Evolutionary conservation across 2,797 vertebrate genomes (phyloP).

Genomic region (Hippoglossus hippoglossus): DNA sequence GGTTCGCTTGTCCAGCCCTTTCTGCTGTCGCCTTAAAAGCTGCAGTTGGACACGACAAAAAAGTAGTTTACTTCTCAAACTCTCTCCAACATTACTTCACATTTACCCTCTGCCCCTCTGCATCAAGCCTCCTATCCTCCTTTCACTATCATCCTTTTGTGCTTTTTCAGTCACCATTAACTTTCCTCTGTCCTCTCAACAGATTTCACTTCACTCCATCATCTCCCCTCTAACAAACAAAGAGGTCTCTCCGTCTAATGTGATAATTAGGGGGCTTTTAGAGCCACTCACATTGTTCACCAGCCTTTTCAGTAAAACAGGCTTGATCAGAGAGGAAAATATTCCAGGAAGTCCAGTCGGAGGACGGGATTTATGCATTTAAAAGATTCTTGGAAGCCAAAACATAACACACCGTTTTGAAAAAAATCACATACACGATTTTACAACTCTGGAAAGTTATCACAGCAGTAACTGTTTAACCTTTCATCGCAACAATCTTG

Average conservation of each 20-base stretch:
- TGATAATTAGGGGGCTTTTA: slow-evolving; percentile 41
- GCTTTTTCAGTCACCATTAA: not conserved
- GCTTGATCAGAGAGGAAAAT: slow-evolving; percentile 1
- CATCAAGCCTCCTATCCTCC: slow-evolving; percentile 8
- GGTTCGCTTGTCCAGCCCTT: too few species aligned
- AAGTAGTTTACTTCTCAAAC: too few species aligned
- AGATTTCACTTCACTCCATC: slow-evolving; percentile 8
- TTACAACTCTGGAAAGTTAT: not conserved
- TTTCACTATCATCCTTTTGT: slow-evolving; percentile 14
- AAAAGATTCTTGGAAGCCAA: not conserved
- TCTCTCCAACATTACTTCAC: not conserved
- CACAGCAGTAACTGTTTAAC: not conserved
- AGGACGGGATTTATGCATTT: not conserved
- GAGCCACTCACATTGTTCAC: slow-evolving; percentile 14
- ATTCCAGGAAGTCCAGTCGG: not conserved
- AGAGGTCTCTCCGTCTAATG: slow-evolving; percentile 34
- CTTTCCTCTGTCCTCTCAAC: slow-evolving; percentile 7
- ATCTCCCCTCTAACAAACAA: slow-evolving; percentile 31
- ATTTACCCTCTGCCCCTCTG: slow-evolving; percentile 4
- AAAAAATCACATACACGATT: not conserved
- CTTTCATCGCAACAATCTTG: not conserved
- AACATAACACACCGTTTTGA: not conserved
- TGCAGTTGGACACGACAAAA: too few species aligned
- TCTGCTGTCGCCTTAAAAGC: too few species aligned
- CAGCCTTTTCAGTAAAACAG: not conserved